Base-by-base conservation (phyloP, 92 coral and sea anemone species). In the Porites cylindrica region DNA sequence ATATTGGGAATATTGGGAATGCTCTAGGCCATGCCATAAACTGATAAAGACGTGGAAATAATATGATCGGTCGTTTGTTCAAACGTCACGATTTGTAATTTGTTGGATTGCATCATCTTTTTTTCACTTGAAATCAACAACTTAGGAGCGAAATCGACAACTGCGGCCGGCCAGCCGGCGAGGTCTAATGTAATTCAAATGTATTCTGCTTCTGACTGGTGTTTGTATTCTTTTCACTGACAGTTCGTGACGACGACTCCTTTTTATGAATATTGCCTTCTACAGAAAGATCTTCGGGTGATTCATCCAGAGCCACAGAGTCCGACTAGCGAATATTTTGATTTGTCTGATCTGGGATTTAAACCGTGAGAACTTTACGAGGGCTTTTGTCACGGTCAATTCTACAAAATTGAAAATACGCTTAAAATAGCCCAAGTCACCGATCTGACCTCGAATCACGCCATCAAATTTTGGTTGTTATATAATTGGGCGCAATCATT, bases 371-470 rank as follows among this genome's bases (percentile, higher is more conserved):
- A 70, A 19, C 17, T 66, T 7, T 26, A 32, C 23, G 81, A 79
- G 59, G 63, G 84, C 63, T 32, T 70, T 69, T 50, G 73, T 26
- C 61, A 56, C 61, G 61, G 61, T 56, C 76, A 71, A 23, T 52
- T 71, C 66, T 67, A 82, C 86, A 59, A 66, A 6, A 21, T 24
- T 19, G 59, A 26, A 56, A 70, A 53, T n/a, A 20, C 71, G 17
- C 86, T 59, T 70, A 82, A 82, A 82, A 82, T 82, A 82, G 86
- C 53, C 17, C 82, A 64, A 79, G 83, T 81, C 61, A 81, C 53
- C 10, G 17, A 26, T 54, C 58, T 82, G 85, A 81, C 85, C 85
- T 52, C 24, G 66, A 47, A 81, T 82, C 86, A 82, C 86, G 86
- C 86, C 78, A 82, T 82, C 76, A 60, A 52, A 14, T 51, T 72